These are phyloP conservation scores for Poecilia latipinna DNA, from an alignment of 2,113 vertebrate species.

Conservation along the genomic window DNA sequence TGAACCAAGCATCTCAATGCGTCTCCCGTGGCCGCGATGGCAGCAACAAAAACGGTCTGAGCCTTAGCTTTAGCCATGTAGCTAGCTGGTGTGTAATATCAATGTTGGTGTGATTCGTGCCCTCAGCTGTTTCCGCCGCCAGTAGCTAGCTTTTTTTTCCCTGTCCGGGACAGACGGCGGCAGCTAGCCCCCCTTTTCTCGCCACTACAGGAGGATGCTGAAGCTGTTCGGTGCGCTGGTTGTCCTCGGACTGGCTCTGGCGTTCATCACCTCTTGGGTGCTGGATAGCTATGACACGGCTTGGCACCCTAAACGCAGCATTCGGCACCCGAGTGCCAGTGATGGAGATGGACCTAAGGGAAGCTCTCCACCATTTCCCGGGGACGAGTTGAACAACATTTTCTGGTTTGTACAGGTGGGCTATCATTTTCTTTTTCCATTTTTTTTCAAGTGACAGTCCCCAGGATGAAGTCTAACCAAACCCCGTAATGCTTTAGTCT, in stretches of 20 bases:
- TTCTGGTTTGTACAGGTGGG: constrained; percentile 91
- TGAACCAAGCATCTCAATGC: constrained; percentile 46
- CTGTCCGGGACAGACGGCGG: constrained; percentile 61
- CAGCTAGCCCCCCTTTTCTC: constrained; percentile 57
- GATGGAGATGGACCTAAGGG: constrained; percentile 27
- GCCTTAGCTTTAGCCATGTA: constrained; percentile 58
- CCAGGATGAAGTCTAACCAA: background rate
- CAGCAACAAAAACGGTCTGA: constrained; percentile 62
- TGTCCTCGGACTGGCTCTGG: constrained; percentile 77
- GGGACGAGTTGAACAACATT: constrained; percentile 74
- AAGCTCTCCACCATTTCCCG: constrained; percentile 72
- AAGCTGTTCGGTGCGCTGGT: constrained; percentile 75
- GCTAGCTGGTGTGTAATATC: constrained; percentile 10
- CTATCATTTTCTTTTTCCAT: background rate
- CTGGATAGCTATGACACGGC: constrained; percentile 81
- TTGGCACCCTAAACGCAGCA: constrained; percentile 72
- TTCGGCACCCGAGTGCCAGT: constrained; percentile 23
- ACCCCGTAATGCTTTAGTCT: background rate
- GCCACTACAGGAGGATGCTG: constrained; percentile 75
- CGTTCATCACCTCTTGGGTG: constrained; percentile 80
- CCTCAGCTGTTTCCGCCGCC: constrained; percentile 20
- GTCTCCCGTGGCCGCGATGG: constrained; percentile 52
- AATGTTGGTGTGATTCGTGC: constrained; percentile 48
- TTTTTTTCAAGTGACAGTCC: background rate
- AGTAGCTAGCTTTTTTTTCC: constrained; percentile 41